Percentiles rank a stretch among this genome's conserved stretches.
These are phyloP conservation scores for Erythrolamprus reginae DNA, from an alignment of 2,113 vertebrate species.

Conservation along the genomic window DNA sequence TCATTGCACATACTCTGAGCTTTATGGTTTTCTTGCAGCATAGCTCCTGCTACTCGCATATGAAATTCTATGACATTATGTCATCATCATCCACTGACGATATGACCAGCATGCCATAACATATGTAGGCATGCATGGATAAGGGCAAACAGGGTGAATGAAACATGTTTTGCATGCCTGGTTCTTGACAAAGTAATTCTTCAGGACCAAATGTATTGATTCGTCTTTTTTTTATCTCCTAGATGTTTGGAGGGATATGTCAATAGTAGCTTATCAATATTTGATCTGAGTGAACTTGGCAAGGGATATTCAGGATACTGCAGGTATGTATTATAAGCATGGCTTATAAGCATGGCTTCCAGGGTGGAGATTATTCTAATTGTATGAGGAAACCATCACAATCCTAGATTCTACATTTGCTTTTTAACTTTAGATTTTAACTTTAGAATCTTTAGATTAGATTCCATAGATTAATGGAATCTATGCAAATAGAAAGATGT, in stretches of 20 bases:
- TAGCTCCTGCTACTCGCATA: not conserved
- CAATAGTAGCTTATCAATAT: slow-evolving; percentile 93
- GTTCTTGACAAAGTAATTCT: not conserved
- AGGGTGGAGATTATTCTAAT: fast-evolving
- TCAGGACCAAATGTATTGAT: not conserved
- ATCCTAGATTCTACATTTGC: not conserved
- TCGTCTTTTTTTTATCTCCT: slow-evolving; percentile 27
- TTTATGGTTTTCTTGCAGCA: not conserved
- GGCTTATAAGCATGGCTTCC: not conserved
- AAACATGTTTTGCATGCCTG: not conserved
- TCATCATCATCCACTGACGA: slow-evolving; percentile 1
- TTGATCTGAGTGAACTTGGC: slow-evolving; percentile 81
- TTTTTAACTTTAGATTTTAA: too few relatives aligned
- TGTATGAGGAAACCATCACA: not conserved
- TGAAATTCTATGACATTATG: slow-evolving; percentile 8
- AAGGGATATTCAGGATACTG: slow-evolving; percentile 82
- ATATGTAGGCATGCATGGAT: not conserved
- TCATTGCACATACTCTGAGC: not conserved
- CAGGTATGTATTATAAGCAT: slow-evolving; percentile 63
- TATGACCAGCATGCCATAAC: not conserved
- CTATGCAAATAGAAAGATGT: not conserved
- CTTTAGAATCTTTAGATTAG: too few relatives aligned
- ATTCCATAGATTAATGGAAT: not conserved
- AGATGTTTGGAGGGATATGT: slow-evolving; percentile 94
- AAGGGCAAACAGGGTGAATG: not conserved